Conservation (phyloP, 2,113 vertebrate species). For the Pogonocichla stellata region DNA sequence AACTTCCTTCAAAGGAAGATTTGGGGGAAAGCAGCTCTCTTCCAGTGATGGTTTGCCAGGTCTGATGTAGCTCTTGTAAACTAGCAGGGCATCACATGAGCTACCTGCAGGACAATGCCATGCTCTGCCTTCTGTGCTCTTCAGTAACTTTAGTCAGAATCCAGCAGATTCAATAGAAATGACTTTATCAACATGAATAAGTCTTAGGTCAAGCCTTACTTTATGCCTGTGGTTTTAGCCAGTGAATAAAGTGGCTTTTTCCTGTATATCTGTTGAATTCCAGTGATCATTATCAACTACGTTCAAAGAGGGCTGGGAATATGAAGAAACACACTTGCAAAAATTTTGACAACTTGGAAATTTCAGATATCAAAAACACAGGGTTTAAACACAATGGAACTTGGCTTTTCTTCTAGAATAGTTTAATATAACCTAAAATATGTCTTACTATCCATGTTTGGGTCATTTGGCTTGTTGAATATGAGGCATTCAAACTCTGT, state of each 20-base stretch:
- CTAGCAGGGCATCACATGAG: neutral
- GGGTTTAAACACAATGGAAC: neutral
- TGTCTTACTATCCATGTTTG: neutral
- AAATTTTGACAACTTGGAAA: neutral
- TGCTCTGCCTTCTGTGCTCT: neutral
- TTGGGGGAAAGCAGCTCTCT: neutral
- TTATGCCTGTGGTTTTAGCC: neutral
- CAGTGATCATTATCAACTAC: neutral
- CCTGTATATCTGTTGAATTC: neutral
- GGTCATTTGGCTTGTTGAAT: neutral
- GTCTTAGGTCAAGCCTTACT: neutral
- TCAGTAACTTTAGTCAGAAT: neutral
- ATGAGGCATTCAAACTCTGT: neutral
- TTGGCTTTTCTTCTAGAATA: neutral
- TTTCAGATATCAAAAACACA: neutral
- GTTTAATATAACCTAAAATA: neutral
- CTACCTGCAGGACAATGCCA: fast-evolving
- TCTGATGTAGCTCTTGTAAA: too few relatives aligned
- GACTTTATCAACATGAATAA: neutral
- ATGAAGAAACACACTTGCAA: neutral
- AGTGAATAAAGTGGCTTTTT: neutral
- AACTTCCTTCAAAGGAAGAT: neutral
- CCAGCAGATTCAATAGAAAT: neutral
- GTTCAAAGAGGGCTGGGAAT: neutral
- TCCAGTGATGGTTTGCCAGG: too few relatives aligned